Base-by-base conservation (phyloP, 2,113 vertebrate species). In the Toxotes jaculatrix region DNA sequence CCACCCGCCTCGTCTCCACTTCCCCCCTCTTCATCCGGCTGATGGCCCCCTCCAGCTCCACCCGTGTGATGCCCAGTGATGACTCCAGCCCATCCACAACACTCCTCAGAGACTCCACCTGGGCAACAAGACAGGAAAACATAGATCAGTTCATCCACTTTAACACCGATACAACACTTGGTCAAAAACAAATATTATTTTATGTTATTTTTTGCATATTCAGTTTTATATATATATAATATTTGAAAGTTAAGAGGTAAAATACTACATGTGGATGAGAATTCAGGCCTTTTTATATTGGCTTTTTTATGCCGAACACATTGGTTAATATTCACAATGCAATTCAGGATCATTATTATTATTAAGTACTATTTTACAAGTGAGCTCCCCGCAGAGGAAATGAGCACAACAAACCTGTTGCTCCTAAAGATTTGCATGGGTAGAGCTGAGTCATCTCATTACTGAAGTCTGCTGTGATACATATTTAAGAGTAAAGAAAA, bases 41-140 rank as follows among this genome's bases (percentile, higher is more conserved):
- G 69, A 96, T 92, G 0, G 94, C 96, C 23, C 92, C 89, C 36
- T 96, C 96, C 79, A 98, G 94, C 60, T 98, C 97, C 78, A 95
- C 93, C 55, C 96, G 96, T 19, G 95, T 90, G 51, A 94, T 93
- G 47, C 94, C 95, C 87, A 98, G 85, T 17, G 95, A 91, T 5
- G 96, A 95, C 88, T 99, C 96, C 56, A 99, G 93, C 4, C 95
- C 94, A 51, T 95, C 96, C 70, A 96, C 92, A 0, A 95, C 88
- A 40, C 93, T 80, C 81, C 94, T 95, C 89, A 98, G 94, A 38
- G 96, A 95, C 66, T 92, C 95, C 75, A 98, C 95, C 98, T 99
- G 76, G 17, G 90, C 88, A 61, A 80, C 76, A 85, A 93, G 88
- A 27, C 8, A 42, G 42, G 4, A 72, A 43, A 45, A 63, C 13